Conservation (phyloP, 2,113 vertebrate species). For the Antigone vipio region DNA sequence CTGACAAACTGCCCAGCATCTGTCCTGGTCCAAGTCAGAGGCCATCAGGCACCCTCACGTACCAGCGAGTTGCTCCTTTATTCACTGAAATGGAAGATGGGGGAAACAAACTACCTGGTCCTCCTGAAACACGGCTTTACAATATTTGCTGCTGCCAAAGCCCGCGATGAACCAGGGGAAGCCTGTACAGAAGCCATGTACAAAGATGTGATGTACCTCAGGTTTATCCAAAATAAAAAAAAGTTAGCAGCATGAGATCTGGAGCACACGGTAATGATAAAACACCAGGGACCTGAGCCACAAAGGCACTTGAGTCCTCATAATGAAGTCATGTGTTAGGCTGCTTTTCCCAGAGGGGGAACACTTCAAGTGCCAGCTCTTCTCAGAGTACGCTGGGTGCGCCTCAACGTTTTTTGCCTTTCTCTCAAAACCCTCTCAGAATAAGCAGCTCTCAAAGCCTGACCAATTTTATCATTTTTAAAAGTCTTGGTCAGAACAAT, state of each 20-base stretch:
- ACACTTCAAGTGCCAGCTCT: background rate
- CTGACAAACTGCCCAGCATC: background rate
- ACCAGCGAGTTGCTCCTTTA: background rate
- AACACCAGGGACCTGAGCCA: background rate
- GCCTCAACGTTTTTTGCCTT: background rate
- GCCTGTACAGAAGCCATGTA: background rate
- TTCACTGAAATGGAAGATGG: background rate
- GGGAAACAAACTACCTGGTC: background rate
- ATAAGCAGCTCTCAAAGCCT: background rate
- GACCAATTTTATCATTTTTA: background rate
- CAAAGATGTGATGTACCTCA: background rate
- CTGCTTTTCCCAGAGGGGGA: background rate
- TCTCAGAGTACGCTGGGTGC: fast-evolving
- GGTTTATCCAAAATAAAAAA: background rate
- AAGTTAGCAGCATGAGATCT: background rate
- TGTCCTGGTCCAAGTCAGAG: background rate
- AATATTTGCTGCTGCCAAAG: background rate
- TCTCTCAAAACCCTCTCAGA: background rate
- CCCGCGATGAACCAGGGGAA: background rate
- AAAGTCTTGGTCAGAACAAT: background rate
- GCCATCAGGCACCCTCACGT: background rate
- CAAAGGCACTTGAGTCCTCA: background rate
- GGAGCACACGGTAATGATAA: background rate
- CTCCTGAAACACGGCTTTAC: background rate
- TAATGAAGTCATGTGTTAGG: background rate